Conservation (phyloP, 2,888 invertebrate genomes). For the Zygothrica quintamaculata region DNA sequence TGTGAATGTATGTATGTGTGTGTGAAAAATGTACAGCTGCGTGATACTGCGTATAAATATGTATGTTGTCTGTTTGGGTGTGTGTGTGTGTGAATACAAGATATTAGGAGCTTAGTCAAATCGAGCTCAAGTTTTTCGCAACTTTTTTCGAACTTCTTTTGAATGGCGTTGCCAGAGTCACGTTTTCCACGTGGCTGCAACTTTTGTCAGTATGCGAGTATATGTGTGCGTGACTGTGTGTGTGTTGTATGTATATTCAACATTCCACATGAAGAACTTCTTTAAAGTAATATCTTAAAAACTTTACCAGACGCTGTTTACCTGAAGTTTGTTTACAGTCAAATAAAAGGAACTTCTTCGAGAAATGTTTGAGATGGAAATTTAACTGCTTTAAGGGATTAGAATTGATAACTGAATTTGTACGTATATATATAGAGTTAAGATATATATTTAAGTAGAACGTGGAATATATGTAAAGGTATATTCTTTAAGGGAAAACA, state of each 20-base stretch:
- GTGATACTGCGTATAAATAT: constrained; percentile 8
- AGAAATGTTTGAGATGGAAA: not conserved
- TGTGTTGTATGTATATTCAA: not conserved
- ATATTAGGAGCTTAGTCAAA: constrained; percentile 57
- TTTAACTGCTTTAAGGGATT: not conserved
- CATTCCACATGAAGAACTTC: constrained; percentile 1
- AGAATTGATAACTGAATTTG: too few relatives aligned
- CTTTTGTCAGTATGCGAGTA: constrained; percentile 7
- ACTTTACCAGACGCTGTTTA: not conserved
- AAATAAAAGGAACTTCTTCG: not conserved
- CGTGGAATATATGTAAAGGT: too few relatives aligned
- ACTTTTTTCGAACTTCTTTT: constrained; percentile 31
- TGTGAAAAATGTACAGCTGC: constrained; percentile 9
- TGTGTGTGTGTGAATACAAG: constrained; percentile 29
- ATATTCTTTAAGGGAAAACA: too few relatives aligned
- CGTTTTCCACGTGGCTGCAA: constrained; percentile 48
- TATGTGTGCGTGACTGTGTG: constrained; percentile 3
- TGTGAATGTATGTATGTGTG: constrained; percentile 15
- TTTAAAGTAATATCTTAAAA: not conserved
- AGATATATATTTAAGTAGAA: too few relatives aligned
- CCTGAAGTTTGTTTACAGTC: constrained; percentile 1
- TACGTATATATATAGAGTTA: too few relatives aligned
- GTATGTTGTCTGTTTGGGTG: constrained; percentile 16
- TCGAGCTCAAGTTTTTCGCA: constrained; percentile 51
- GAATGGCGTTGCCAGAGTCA: constrained; percentile 46